A percentile compares a stretch with the other conserved stretches of the same genome.
Evolutionary conservation across 1,140 invertebrate species (phyloP).

Genomic region (Hetaerina americana): DNA sequence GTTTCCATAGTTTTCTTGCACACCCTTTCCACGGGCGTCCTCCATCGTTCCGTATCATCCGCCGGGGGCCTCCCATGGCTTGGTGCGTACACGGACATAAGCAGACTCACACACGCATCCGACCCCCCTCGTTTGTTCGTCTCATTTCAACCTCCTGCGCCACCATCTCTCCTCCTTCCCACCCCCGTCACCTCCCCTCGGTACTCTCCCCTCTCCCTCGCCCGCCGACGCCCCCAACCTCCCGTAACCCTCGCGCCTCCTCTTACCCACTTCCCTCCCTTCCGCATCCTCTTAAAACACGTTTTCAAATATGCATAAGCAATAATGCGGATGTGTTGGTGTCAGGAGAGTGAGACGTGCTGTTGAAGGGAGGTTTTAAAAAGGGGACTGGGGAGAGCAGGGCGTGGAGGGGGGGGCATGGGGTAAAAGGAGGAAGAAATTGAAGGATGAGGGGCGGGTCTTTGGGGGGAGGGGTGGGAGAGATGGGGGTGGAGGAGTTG

Average conservation of each 20-base stretch:
- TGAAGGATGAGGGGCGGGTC: background rate
- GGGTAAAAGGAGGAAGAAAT: background rate
- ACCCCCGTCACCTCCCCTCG: background rate
- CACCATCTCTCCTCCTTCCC: background rate
- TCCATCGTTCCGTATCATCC: no score
- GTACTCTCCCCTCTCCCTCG: background rate
- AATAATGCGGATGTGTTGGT: background rate
- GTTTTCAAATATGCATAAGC: background rate
- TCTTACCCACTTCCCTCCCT: background rate
- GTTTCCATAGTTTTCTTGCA: no score
- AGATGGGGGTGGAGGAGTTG: no score
- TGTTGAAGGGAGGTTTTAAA: background rate
- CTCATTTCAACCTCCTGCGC: background rate
- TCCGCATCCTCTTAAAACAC: background rate
- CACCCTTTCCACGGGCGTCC: no score
- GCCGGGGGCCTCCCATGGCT: no score
- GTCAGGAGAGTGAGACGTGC: background rate
- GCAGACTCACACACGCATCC: no score
- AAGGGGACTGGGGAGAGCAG: background rate
- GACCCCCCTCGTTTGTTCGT: background rate
- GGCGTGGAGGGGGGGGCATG: background rate
- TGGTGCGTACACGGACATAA: no score
- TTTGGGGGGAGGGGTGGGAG: background rate
- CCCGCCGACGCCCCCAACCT: background rate
- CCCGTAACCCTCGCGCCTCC: background rate